Evolutionary conservation across 2,113 vertebrate species (phyloP), one percentile per base, ranked within the genome.

Genomic region (Apeltes quadracus): DNA sequence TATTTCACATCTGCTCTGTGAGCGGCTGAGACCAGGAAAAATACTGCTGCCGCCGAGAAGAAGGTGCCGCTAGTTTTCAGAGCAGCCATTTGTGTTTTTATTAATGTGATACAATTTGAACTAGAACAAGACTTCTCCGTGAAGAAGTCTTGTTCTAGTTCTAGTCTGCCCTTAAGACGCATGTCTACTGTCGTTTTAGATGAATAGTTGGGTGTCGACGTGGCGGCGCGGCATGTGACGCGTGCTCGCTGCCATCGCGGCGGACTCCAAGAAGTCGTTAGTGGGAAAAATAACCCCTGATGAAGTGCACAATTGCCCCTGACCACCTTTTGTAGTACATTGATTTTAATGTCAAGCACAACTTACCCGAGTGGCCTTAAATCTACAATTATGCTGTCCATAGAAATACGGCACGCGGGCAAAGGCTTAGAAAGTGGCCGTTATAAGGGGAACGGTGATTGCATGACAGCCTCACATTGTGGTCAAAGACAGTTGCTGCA

Each of bases 1-100:
- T 90, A 83, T 91, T 84, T 84, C 73, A 78, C 80, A 81, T 89
- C 80, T 74, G 77, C 82, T 82, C 55, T 0, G 16, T 22, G 73
- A 80, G 79, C 61, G 62, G 29, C 75, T 38, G 78, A 43, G 76
- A 85, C 73, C 76, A n/a, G 1, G 15, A 77, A 69, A 75, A 69
- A 83, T 48, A 53, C 54, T 16, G 69, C 66, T 57, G 74, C 65
- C 66, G 41, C 65, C 20, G 25, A 14, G 36, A 27, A 48, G 27
- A 51, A 25, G 72, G 63, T 41, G 69, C 13, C 2, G 7, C 43
- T 43, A 50, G 13, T 66, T 69, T 69, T 36, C 66, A 16, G 11
- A 16, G 13, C 41, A 69, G 39, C 16, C 16, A 8, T 61, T 72
- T 65, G 25, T 69, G n/a, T 50, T 75, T 79, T 14, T 58, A 36